These are phyloP conservation scores for Heptranchias perlo DNA, from an alignment of 2,113 vertebrate species.

Conservation along the genomic window DNA sequence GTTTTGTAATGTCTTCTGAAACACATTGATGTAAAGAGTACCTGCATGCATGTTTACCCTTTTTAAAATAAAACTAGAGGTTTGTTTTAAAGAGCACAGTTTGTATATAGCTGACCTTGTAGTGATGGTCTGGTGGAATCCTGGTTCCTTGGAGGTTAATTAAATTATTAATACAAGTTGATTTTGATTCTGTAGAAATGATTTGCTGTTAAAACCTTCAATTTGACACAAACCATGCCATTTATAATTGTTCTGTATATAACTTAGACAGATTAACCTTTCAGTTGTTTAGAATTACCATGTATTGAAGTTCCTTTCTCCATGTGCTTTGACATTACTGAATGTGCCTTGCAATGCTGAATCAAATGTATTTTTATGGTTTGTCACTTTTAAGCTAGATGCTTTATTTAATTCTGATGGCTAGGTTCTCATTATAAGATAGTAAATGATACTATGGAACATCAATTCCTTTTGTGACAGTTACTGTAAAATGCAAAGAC, in stretches of 20 bases:
- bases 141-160: too few species aligned
- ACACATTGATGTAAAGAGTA: slow-evolving; percentile 17
- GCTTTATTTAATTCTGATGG: too few species aligned
- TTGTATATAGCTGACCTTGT: background rate
- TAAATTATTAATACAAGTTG: too few species aligned
- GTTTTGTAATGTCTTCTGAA: background rate
- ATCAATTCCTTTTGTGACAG: background rate
- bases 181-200: background rate
- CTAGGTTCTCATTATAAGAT: background rate
- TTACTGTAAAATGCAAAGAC: background rate
- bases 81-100: background rate
- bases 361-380: background rate
- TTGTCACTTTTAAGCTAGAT: background rate
- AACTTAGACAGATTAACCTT: background rate
- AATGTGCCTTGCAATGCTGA: background rate
- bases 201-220: background rate
- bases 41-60: slow-evolving; percentile 6
- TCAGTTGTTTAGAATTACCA: background rate
- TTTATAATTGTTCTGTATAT: background rate
- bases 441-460: background rate
- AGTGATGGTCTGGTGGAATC: too few species aligned
- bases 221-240: background rate
- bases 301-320: background rate
- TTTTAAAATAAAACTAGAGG: background rate
- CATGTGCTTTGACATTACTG: background rate